phyloP scores from a whole-genome alignment of 2,888 invertebrate species.

The Fissipunctia ypsillon region DNA sequence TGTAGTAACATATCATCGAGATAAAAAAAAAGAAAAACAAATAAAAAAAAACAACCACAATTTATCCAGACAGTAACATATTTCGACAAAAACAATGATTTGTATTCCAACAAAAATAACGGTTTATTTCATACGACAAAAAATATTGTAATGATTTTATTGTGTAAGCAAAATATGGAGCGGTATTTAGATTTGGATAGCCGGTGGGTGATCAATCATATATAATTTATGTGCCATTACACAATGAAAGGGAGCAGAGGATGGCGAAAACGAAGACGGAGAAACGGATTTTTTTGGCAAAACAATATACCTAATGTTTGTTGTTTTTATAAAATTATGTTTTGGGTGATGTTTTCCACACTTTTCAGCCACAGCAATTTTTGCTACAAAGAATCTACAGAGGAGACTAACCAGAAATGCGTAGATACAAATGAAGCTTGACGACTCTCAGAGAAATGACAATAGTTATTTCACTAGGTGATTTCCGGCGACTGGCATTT shows the following conservation, averaged over 20 bases:
- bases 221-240: conserved; percentile 68
- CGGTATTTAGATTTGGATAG: conserved; percentile 62
- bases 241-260: conserved; percentile 52
- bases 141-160: conserved; percentile 60
- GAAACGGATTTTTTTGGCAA: conserved; percentile 42
- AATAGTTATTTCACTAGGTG: too few species aligned
- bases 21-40: not conserved
- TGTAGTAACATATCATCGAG: not conserved
- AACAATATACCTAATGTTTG: conserved; percentile 18
- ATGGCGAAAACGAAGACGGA: conserved; percentile 52
- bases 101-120: conserved; percentile 56
- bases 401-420: not conserved
- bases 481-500: too few species aligned
- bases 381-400: not conserved
- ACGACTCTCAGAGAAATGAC: not conserved
- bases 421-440: not conserved
- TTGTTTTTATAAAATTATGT: not conserved
- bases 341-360: not conserved
- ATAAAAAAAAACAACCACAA: conserved; percentile 15
- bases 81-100: conserved; percentile 49
- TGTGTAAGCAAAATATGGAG: conserved; percentile 56
- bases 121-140: conserved; percentile 47
- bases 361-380: too few species aligned
- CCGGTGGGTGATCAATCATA: conserved; percentile 62
- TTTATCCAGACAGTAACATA: conserved; percentile 27